Evolutionary conservation across 2,113 vertebrate genomes (phyloP).

Genomic region (Perccottus glenii): DNA sequence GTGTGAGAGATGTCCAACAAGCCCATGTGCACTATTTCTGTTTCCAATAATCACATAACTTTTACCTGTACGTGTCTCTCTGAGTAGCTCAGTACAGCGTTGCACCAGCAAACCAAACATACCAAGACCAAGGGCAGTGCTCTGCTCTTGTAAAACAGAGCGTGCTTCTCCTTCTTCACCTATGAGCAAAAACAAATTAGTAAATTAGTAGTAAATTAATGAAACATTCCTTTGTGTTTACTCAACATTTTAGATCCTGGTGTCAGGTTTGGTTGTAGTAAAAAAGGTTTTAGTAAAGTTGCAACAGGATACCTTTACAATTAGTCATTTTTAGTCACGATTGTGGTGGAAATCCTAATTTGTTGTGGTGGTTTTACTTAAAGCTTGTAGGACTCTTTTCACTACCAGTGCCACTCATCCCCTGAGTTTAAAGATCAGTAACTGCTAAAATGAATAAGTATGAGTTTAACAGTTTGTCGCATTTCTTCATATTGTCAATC

Average conservation of each 20-base stretch:
- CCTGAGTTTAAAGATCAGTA: no score
- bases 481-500: no score
- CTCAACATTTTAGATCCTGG: neutral
- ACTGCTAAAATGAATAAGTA: no score
- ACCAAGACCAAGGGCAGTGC: conserved; percentile 87
- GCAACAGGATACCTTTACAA: no score
- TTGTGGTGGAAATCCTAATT: no score
- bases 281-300: neutral
- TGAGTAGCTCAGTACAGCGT: conserved; percentile 88
- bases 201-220: neutral
- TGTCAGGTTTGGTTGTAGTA: neutral
- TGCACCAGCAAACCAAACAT: conserved; percentile 93
- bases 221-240: neutral
- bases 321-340: no score
- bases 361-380: no score
- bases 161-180: conserved; percentile 81
- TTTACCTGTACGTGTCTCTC: conserved; percentile 82
- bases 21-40: no score
- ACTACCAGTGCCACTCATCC: no score
- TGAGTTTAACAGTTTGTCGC: no score
- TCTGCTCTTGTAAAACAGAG: conserved; percentile 91
- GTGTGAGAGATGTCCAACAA: conserved; percentile 19
- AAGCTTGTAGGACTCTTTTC: no score
- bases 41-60: neutral
- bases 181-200: conserved; percentile 45